phyloP scores from a whole-genome alignment of 1,140 invertebrate genomes.

The Aphidius ervi region DNA sequence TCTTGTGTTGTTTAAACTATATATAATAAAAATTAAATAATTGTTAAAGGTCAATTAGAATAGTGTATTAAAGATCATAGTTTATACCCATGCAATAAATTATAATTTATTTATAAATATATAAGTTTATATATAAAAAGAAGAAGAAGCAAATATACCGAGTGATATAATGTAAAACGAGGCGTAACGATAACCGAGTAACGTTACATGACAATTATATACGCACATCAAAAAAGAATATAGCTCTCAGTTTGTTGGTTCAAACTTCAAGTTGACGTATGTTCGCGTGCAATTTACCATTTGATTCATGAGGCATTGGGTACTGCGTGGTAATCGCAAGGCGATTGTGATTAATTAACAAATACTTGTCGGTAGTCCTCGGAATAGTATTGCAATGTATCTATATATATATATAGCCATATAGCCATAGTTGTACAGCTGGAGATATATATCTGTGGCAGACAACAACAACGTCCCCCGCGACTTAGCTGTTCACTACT shows the following conservation, averaged over 20 bases:
- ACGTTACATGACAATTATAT: constrained; percentile 4
- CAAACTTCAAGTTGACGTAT: neutral
- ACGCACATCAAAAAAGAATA: constrained; percentile 2
- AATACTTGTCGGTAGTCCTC: constrained; percentile 20
- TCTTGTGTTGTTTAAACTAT: too few species aligned
- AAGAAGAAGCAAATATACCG: neutral
- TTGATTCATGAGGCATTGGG: constrained; percentile 13
- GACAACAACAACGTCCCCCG: neutral
- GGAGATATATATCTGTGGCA: constrained; percentile 9
- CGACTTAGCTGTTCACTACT: neutral
- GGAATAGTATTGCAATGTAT: constrained; percentile 14
- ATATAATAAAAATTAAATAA: too few species aligned
- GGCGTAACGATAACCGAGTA: constrained; percentile 3
- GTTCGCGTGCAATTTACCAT: constrained; percentile 4
- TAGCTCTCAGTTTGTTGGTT: neutral
- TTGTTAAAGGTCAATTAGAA: too few species aligned
- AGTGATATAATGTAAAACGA: neutral
- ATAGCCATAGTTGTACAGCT: neutral
- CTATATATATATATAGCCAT: neutral
- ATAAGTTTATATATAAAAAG: too few species aligned
- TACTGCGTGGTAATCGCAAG: constrained; percentile 21
- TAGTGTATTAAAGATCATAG: too few species aligned
- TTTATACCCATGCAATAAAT: too few species aligned
- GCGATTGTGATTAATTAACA: constrained; percentile 25
- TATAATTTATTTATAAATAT: too few species aligned